Percentiles rank a stretch among this genome's conserved stretches.
Conservation (phyloP, 2,797 vertebrate genomes). For the Notoglanidium macrostoma region DNA sequence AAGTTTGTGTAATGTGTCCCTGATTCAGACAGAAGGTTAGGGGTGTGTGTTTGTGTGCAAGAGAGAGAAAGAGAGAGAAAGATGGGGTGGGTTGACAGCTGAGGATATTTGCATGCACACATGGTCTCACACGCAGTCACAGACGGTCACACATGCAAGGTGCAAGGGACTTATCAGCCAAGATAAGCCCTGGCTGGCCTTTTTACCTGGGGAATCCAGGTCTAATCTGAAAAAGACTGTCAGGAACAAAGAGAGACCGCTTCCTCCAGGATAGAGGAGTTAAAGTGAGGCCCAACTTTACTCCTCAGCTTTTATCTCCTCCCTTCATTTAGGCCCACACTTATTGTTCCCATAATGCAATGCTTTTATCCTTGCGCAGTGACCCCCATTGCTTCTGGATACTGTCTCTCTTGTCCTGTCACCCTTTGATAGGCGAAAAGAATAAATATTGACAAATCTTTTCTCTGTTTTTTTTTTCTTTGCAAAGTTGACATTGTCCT, state of each 20-base stretch:
- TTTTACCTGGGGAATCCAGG: constrained; percentile 62
- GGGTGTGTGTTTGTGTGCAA: neutral
- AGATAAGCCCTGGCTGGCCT: constrained; percentile 65
- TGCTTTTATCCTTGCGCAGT: constrained; percentile 46
- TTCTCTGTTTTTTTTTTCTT: constrained; percentile 6
- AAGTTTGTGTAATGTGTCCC: constrained; percentile 41
- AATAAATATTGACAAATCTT: constrained; percentile 50
- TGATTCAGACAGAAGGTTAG: constrained; percentile 28
- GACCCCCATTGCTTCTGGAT: constrained; percentile 44
- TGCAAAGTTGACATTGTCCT: constrained; percentile 45
- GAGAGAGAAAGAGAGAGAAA: neutral
- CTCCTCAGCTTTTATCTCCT: constrained; percentile 54
- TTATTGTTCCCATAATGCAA: constrained; percentile 45
- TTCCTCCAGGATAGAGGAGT: constrained; percentile 56
- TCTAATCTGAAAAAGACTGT: constrained; percentile 63
- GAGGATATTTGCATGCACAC: constrained; percentile 61
- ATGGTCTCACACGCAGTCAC: constrained; percentile 55
- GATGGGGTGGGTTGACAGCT: constrained; percentile 41
- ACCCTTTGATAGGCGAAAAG: constrained; percentile 40
- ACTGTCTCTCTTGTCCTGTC: constrained; percentile 38
- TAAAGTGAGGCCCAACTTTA: constrained; percentile 60
- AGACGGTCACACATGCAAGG: constrained; percentile 58
- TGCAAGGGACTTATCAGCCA: constrained; percentile 61
- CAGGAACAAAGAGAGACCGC: constrained; percentile 60
- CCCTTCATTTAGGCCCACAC: constrained; percentile 51